phyloP scores from a whole-genome alignment of 2,113 vertebrate species.

The Mormyrus lacerda region DNA sequence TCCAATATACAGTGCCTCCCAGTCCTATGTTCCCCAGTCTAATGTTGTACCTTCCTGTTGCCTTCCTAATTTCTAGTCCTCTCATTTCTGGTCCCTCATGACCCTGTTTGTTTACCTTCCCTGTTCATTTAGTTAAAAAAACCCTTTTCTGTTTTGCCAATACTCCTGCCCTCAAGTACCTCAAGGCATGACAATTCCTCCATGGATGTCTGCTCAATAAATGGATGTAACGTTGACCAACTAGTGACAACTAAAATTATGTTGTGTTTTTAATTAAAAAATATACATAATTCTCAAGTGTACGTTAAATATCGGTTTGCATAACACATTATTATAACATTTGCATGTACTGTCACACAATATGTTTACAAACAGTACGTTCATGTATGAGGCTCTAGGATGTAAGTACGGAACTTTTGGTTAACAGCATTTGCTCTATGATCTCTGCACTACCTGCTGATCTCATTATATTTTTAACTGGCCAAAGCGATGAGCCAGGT shows the following conservation, averaged over 20 bases:
- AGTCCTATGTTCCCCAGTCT: neutral
- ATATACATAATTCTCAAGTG: neutral
- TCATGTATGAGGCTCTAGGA: neutral
- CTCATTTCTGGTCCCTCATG: neutral
- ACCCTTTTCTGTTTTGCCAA: neutral
- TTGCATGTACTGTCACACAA: neutral
- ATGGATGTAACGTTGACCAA: neutral
- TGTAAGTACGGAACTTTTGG: neutral
- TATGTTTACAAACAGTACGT: neutral
- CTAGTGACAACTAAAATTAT: neutral
- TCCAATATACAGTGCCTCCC: neutral
- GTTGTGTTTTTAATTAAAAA: neutral
- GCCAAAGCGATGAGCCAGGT: neutral
- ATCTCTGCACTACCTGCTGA: neutral
- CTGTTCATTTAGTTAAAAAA: neutral
- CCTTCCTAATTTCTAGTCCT: neutral
- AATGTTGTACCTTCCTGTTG: neutral
- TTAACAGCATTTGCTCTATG: neutral
- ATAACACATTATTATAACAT: neutral
- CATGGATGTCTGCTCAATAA: neutral
- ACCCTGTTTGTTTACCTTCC: neutral
- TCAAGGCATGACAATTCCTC: neutral
- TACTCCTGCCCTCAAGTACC: neutral
- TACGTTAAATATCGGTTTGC: neutral
- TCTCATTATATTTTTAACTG: neutral